These are phyloP conservation scores for Zaprionus camerounensis DNA, from an alignment of 1,140 invertebrate genomes.

Conservation along the genomic window DNA sequence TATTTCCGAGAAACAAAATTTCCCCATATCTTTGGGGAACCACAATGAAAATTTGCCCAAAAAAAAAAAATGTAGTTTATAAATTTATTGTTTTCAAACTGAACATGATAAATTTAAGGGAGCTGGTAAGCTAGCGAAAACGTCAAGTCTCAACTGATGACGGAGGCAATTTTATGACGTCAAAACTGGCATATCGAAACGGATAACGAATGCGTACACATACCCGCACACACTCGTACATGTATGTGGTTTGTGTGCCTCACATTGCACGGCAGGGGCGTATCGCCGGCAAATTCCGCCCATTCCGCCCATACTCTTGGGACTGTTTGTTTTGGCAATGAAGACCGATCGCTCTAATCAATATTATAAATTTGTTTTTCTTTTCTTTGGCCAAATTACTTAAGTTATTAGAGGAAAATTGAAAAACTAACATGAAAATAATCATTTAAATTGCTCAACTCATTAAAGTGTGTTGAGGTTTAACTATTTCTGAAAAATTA, in stretches of 20 bases:
- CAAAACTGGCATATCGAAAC: conserved; percentile 2
- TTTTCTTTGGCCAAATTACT: background rate
- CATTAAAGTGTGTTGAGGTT: too few relatives aligned
- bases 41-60: background rate
- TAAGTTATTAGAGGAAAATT: background rate
- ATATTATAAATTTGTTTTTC: background rate
- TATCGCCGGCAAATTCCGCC: background rate
- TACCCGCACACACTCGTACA: background rate
- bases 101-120: background rate
- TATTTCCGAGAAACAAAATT: conserved; percentile 31
- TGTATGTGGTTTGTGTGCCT: background rate
- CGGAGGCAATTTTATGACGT: conserved; percentile 35
- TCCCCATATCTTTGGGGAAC: conserved; percentile 20
- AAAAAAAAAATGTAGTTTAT: background rate
- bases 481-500: background rate
- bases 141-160: conserved; percentile 20
- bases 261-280: background rate
- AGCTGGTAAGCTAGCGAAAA: background rate
- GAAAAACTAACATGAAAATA: background rate
- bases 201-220: background rate
- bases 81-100: background rate
- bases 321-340: background rate
- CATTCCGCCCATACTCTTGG: background rate
- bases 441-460: background rate
- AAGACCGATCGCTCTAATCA: conserved; percentile 5